phyloP scores from a whole-genome alignment of 2,113 vertebrate genomes.

The Semicossyphus pulcher region DNA sequence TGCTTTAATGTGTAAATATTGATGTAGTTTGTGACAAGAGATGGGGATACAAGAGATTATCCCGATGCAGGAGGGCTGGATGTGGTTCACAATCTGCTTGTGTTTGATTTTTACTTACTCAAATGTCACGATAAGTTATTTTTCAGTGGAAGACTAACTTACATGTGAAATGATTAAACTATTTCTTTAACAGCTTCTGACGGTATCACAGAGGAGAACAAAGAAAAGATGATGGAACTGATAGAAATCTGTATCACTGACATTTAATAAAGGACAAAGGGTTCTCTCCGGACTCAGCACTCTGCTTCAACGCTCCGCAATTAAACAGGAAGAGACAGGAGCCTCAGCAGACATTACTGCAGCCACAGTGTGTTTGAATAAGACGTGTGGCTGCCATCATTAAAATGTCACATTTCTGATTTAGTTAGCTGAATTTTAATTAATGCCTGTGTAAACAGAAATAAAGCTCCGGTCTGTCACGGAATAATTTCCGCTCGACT shows the following conservation, averaged over 20 bases:
- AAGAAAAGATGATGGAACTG: not conserved
- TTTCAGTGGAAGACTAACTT: not conserved
- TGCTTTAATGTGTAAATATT: constrained; percentile 57
- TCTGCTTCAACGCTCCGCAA: not conserved
- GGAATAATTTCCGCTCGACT: not conserved
- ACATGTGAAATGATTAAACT: no score
- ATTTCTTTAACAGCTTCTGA: not conserved
- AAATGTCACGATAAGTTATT: not conserved
- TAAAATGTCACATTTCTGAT: constrained; percentile 11
- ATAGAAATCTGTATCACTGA: not conserved
- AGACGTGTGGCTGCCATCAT: not conserved
- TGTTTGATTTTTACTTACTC: not conserved
- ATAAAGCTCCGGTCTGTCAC: not conserved
- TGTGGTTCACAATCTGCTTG: not conserved
- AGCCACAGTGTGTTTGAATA: not conserved
- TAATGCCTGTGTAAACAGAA: not conserved
- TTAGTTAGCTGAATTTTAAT: not conserved
- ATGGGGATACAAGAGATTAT: constrained; percentile 30
- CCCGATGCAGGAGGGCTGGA: not conserved
- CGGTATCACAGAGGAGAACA: not conserved
- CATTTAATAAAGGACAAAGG: not conserved
- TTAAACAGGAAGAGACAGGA: not conserved
- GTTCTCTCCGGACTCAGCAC: not conserved
- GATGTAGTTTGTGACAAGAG: constrained; percentile 42
- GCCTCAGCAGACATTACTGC: not conserved